Percentiles rank a stretch among this genome's conserved stretches.
These are phyloP conservation scores for Candidula unifasciata DNA, from an alignment of 2,888 invertebrate genomes.

Conservation along the genomic window DNA sequence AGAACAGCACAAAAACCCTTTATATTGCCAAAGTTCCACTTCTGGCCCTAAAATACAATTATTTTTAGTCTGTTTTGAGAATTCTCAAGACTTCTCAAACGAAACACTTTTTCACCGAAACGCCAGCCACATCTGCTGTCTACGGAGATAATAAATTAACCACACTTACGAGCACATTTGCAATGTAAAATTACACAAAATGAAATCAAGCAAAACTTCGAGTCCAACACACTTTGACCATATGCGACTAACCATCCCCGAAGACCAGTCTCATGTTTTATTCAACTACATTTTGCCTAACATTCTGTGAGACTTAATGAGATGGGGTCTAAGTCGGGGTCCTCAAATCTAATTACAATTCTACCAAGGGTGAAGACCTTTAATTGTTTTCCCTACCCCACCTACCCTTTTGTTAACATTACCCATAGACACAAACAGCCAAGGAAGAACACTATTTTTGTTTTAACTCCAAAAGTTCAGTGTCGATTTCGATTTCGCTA, in stretches of 20 bases:
- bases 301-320: slow-evolving; percentile 20
- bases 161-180: neutral
- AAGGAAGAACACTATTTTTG: too few relatives aligned
- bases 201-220: slow-evolving; percentile 11
- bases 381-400: neutral
- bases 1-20: too few relatives aligned
- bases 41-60: too few relatives aligned
- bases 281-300: slow-evolving; percentile 30
- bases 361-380: neutral
- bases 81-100: too few relatives aligned
- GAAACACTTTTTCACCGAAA: too few relatives aligned
- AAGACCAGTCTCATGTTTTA: neutral
- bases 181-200: slow-evolving; percentile 11
- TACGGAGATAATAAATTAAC: neutral
- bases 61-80: too few relatives aligned
- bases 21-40: too few relatives aligned
- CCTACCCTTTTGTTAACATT: neutral
- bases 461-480: neutral
- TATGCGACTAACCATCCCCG: neutral
- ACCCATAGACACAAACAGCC: too few relatives aligned
- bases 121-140: too few relatives aligned
- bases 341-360: slow-evolving; percentile 20
- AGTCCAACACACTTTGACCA: neutral
- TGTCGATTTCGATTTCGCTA: neutral
- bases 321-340: neutral